These are phyloP conservation scores for Heteractis magnifica DNA, from an alignment of 92 coral and sea anemone species.

Conservation along the genomic window DNA sequence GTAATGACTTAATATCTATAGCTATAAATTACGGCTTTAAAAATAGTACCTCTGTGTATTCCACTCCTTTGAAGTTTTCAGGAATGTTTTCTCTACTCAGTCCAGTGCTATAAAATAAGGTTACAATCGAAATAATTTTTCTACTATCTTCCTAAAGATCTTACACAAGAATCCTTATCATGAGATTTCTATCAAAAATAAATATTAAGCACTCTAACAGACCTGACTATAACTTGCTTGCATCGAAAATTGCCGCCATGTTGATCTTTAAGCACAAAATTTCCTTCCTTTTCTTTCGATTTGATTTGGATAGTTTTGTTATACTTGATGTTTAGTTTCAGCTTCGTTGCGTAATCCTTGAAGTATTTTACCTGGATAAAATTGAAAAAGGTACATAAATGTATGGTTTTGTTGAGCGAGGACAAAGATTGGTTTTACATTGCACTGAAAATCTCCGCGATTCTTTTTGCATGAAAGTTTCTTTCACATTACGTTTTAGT, in stretches of 20 bases:
- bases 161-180: too few species aligned
- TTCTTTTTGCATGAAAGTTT: too few species aligned
- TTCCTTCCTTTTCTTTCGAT: slow-evolving; percentile 33
- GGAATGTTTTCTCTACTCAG: slow-evolving; percentile 80
- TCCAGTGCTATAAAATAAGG: slow-evolving; percentile 69
- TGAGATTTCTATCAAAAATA: background rate
- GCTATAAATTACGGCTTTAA: too few species aligned
- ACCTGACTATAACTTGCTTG: slow-evolving; percentile 83
- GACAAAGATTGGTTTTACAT: too few species aligned
- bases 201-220: background rate
- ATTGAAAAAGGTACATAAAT: background rate
- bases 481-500: too few species aligned
- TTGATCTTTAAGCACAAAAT: slow-evolving; percentile 76
- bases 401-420: background rate
- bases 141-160: too few species aligned
- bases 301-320: slow-evolving; percentile 69
- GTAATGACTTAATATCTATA: too few species aligned
- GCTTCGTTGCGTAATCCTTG: slow-evolving; percentile 78
- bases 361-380: slow-evolving; percentile 69
- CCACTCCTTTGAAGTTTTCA: slow-evolving; percentile 67
- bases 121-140: too few species aligned
- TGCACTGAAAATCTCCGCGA: too few species aligned
- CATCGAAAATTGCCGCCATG: slow-evolving; percentile 61
- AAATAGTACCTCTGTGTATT: slow-evolving; percentile 76
- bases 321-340: slow-evolving; percentile 84